A percentile compares a stretch with the other conserved stretches of the same genome.
Evolutionary conservation across 2,888 invertebrate genomes (phyloP).

Genomic region (Tipula vernalis): DNA sequence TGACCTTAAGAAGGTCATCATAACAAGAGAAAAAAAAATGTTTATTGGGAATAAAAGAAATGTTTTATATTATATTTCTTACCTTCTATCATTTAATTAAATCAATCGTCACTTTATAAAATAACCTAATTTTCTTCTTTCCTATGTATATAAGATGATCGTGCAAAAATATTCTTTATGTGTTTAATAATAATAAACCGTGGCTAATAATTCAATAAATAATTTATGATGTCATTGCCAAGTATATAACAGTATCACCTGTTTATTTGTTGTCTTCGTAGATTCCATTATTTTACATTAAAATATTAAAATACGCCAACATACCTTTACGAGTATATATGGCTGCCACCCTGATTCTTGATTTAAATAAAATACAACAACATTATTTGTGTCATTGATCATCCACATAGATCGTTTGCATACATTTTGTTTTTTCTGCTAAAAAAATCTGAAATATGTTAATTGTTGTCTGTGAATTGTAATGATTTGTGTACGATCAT

Average conservation of each 20-base stretch:
- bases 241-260: not conserved
- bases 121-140: not conserved
- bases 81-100: not conserved
- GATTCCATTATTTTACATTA: not conserved
- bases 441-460: not conserved
- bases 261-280: not conserved
- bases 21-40: not conserved
- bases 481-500: not conserved
- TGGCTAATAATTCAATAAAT: not conserved
- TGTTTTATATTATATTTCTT: not conserved
- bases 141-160: not conserved
- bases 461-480: not conserved
- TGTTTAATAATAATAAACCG: too few relatives aligned
- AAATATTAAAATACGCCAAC: not conserved
- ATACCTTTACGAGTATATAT: not conserved
- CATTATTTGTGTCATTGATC: not conserved
- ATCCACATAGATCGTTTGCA: not conserved
- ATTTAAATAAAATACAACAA: not conserved
- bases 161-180: not conserved
- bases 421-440: not conserved
- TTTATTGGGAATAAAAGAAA: not conserved
- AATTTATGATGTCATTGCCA: not conserved
- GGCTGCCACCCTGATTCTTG: not conserved
- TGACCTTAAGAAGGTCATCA: not conserved
- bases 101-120: not conserved